These are phyloP conservation scores for Hydropsyche tenuis DNA, from an alignment of 1,140 invertebrate species.

Conservation along the genomic window DNA sequence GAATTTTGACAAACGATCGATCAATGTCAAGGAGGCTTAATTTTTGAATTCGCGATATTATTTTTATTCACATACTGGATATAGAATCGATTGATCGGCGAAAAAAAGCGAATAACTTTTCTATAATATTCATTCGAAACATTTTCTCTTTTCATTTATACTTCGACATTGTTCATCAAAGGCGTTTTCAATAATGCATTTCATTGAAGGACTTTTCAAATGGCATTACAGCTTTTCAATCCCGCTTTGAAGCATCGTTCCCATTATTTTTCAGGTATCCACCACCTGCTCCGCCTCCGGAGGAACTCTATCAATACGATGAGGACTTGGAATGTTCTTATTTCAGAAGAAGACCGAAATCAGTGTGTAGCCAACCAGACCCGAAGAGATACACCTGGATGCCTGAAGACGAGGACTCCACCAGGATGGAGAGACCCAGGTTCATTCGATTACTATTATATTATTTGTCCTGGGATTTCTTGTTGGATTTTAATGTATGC, in stretches of 20 bases:
- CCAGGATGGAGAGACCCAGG: conserved; percentile 73
- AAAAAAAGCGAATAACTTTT: no score
- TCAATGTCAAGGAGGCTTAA: neutral
- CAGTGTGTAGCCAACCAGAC: conserved; percentile 72
- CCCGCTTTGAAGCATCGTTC: neutral
- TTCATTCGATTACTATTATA: conserved; percentile 41
- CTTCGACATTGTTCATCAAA: no score
- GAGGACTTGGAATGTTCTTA: conserved; percentile 77
- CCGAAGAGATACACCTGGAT: conserved; percentile 78
- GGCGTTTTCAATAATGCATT: no score
- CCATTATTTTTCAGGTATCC: conserved; percentile 62
- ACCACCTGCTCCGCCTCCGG: conserved; percentile 61
- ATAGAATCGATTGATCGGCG: no score
- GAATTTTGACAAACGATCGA: neutral
- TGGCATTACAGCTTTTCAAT: no score
- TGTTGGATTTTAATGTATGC: neutral
- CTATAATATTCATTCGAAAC: no score
- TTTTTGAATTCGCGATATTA: neutral
- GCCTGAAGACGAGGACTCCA: conserved; percentile 75
- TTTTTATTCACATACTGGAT: no score
- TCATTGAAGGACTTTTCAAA: no score
- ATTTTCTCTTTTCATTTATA: no score
- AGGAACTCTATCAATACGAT: conserved; percentile 67
- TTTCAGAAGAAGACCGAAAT: conserved; percentile 76
- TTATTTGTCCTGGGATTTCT: no score